These are phyloP conservation scores for Manis pentadactyla DNA, from an alignment of 2,797 vertebrate genomes.

Conservation along the genomic window DNA sequence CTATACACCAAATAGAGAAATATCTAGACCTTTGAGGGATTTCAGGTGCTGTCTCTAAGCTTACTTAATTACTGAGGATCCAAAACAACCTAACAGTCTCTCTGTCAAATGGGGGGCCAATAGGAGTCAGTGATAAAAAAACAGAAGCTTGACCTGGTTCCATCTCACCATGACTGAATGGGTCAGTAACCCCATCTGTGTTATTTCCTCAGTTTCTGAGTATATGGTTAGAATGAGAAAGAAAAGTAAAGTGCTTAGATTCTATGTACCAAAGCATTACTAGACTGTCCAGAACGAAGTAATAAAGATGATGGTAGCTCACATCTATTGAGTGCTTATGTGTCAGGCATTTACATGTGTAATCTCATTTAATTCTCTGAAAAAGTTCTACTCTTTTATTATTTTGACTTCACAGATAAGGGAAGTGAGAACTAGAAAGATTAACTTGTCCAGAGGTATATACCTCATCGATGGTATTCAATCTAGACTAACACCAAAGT, in stretches of 20 bases:
- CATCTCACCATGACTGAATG: neutral
- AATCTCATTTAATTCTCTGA: constrained; percentile 9
- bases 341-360: neutral
- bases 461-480: neutral
- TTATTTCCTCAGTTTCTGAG: constrained; percentile 49
- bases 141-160: neutral
- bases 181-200: neutral
- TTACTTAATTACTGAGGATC: neutral
- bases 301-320: neutral
- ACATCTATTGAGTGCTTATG: neutral
- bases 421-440: neutral
- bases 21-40: neutral
- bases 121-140: neutral
- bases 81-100: neutral
- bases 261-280: neutral
- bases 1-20: neutral
- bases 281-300: constrained; percentile 3
- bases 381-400: constrained; percentile 35
- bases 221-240: constrained; percentile 9
- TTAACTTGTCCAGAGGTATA: neutral
- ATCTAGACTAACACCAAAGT: neutral
- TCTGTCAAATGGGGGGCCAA: neutral
- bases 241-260: constrained; percentile 45
- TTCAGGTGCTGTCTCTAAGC: constrained; percentile 24
- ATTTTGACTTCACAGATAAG: constrained; percentile 41